Conservation (phyloP, 2,888 invertebrate species). For the Brachylomia viminalis region DNA sequence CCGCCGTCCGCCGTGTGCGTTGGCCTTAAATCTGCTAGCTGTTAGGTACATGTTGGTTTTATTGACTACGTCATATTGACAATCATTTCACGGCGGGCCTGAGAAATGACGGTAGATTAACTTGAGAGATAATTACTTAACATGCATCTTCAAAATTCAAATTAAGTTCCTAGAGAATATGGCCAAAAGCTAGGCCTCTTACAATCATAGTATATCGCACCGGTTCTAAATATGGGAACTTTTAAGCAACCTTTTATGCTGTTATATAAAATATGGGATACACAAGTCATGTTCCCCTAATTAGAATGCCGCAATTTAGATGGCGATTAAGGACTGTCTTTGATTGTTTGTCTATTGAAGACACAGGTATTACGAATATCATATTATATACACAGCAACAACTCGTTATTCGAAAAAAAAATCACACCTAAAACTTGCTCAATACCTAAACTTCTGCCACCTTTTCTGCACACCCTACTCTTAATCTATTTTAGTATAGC, state of each 20-base stretch:
- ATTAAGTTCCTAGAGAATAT: background rate
- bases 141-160: background rate
- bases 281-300: background rate
- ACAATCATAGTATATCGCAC: background rate
- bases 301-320: background rate
- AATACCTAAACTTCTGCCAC: background rate
- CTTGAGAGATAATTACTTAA: background rate
- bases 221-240: background rate
- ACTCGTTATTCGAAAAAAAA: background rate
- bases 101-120: background rate
- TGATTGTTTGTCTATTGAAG: background rate
- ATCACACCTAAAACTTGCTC: background rate
- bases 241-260: background rate
- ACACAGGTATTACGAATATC: background rate
- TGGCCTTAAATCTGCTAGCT: background rate
- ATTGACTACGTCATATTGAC: background rate
- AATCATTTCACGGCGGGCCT: background rate
- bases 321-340: background rate
- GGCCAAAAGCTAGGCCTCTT: background rate
- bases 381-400: background rate
- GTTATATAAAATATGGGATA: background rate
- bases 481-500: slow-evolving; percentile 85
- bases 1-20: background rate
- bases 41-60: background rate
- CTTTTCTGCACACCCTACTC: slow-evolving; percentile 76